Conservation (phyloP, 2,888 invertebrate genomes). For the Sesia bembeciformis region DNA sequence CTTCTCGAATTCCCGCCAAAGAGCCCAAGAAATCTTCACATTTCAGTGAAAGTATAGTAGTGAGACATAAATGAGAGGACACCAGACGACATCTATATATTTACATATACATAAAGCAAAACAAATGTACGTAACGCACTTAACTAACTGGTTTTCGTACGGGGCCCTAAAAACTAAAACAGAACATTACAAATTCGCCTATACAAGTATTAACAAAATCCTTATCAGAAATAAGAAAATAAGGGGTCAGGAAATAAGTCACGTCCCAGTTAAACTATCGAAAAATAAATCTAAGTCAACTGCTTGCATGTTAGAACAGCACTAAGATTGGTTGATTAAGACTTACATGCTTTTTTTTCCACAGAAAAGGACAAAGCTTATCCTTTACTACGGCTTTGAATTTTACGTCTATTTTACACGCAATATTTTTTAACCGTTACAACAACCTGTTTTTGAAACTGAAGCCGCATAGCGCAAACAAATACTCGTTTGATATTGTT, state of each 20-base stretch:
- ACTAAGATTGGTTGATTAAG: background rate
- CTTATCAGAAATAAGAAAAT: background rate
- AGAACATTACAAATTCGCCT: no score
- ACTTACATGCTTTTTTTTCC: background rate
- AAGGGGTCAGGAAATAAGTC: background rate
- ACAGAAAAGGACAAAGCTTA: background rate
- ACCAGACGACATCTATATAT: no score
- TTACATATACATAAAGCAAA: no score
- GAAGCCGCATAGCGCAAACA: background rate
- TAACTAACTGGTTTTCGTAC: no score
- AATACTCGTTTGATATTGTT: background rate
- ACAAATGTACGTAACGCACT: no score
- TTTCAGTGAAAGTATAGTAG: no score
- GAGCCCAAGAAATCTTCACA: no score
- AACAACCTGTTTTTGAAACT: background rate
- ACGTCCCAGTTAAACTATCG: background rate
- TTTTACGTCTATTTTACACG: constrained; percentile 14
- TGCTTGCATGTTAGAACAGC: background rate
- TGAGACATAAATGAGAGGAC: no score
- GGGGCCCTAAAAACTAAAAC: no score
- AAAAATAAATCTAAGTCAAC: background rate
- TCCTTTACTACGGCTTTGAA: background rate
- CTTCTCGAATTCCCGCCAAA: no score
- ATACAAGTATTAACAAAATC: background rate
- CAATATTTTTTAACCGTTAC: constrained; percentile 1